A percentile compares a stretch with the other conserved stretches of the same genome.
phyloP scores from a whole-genome alignment of 1,140 invertebrate genomes.

The Drosophila ananassae region DNA sequence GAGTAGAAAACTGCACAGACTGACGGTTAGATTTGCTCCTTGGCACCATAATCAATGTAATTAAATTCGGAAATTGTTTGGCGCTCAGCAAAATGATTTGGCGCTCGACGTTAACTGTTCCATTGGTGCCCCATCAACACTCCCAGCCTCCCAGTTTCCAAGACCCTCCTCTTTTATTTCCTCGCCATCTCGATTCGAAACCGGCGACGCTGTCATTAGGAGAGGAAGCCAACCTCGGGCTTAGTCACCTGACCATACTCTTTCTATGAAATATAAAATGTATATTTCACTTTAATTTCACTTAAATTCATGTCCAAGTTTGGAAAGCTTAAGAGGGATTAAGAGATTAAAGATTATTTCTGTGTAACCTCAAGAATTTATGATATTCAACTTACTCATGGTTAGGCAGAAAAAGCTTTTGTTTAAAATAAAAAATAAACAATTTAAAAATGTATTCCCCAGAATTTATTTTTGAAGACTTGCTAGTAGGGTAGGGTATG shows the following conservation, averaged over 20 bases:
- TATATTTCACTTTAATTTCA: background rate
- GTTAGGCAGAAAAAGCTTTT: too few relatives aligned
- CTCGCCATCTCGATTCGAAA: conserved; percentile 23
- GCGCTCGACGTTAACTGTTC: conserved; percentile 47
- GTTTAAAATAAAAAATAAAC: background rate
- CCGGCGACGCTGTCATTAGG: conserved; percentile 48
- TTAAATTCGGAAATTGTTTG: conserved; percentile 73
- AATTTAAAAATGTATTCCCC: background rate
- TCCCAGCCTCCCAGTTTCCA: conserved; percentile 12
- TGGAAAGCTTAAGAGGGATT: too few relatives aligned
- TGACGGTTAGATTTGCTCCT: conserved; percentile 14
- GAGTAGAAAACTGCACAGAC: background rate
- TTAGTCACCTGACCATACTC: background rate
- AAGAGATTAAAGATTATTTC: background rate
- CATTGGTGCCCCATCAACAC: conserved; percentile 40
- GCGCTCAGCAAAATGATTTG: conserved; percentile 61
- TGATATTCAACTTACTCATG: background rate
- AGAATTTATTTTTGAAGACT: background rate
- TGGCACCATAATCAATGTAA: conserved; percentile 68
- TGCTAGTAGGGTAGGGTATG: conserved; percentile 6
- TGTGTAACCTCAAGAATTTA: background rate
- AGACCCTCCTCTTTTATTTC: conserved; percentile 3
- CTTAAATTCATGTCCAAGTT: too few relatives aligned
- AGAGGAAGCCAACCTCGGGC: background rate
- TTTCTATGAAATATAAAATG: background rate